These are phyloP conservation scores for Apodemia duryi DNA, from an alignment of 2,888 invertebrate species.

Conservation along the genomic window DNA sequence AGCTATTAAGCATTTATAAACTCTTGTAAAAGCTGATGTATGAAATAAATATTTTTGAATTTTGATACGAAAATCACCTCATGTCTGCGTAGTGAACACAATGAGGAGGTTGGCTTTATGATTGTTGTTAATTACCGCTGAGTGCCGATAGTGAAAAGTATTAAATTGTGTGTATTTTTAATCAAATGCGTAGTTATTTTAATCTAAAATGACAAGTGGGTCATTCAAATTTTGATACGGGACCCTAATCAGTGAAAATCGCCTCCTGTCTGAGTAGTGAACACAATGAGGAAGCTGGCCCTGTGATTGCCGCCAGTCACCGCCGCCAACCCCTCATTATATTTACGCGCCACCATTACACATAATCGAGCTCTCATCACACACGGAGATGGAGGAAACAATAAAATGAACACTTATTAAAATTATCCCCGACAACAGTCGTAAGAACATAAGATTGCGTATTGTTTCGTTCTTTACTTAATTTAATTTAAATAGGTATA, in stretches of 20 bases:
- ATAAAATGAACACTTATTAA: too few species aligned
- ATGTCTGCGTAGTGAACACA: conserved; percentile 49
- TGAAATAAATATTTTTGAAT: background rate
- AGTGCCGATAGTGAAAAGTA: too few species aligned
- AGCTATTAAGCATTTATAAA: too few species aligned
- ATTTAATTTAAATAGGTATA: too few species aligned
- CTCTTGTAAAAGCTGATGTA: too few species aligned
- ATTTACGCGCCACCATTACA: conserved; percentile 68
- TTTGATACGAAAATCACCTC: conserved; percentile 36
- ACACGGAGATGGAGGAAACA: conserved; percentile 63
- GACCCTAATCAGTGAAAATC: conserved; percentile 33
- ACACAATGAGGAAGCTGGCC: conserved; percentile 54
- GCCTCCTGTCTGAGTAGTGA: conserved; percentile 47
- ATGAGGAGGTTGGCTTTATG: conserved; percentile 54
- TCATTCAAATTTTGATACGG: background rate
- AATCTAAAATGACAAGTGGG: too few species aligned
- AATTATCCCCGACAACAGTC: too few species aligned
- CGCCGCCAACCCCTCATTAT: conserved; percentile 64
- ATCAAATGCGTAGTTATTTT: too few species aligned
- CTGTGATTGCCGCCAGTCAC: conserved; percentile 54
- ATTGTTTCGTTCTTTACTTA: too few species aligned
- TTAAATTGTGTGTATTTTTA: too few species aligned
- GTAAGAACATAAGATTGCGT: too few species aligned
- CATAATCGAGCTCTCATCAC: conserved; percentile 68
- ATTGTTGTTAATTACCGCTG: conserved; percentile 48